Evolutionary conservation across 2,113 vertebrate species (phyloP).

Genomic region (Labeo catla): DNA sequence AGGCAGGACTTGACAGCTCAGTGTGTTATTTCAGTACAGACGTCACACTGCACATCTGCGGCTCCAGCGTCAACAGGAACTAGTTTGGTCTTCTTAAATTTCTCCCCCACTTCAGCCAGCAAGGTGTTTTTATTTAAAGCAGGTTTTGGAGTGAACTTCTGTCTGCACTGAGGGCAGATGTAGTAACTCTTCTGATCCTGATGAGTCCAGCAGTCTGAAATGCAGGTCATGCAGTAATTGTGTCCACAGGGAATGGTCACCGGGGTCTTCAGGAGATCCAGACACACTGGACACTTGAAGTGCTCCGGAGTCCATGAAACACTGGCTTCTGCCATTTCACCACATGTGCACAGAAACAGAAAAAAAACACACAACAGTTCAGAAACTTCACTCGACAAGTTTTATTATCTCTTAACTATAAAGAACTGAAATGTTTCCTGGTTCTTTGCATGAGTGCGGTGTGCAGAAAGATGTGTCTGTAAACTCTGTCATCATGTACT

Average conservation of each 20-base stretch:
- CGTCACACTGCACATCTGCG: neutral
- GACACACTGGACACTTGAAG: neutral
- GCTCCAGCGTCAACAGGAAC: no score
- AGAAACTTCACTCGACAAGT: neutral
- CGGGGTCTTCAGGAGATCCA: neutral
- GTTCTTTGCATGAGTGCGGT: neutral
- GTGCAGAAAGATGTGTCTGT: neutral
- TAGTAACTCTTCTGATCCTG: neutral
- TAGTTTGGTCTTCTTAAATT: neutral
- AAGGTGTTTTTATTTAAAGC: slow-evolving; percentile 6
- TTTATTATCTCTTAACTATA: neutral
- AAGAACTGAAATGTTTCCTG: neutral
- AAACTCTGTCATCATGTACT: neutral
- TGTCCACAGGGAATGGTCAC: slow-evolving; percentile 4
- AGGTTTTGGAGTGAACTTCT: neutral
- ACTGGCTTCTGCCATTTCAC: neutral
- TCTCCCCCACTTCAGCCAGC: neutral
- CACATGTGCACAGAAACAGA: neutral
- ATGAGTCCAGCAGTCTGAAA: slow-evolving; percentile 7
- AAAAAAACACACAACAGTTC: neutral
- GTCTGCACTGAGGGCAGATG: neutral
- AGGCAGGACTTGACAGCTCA: neutral
- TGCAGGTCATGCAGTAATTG: slow-evolving; percentile 3
- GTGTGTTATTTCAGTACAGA: neutral
- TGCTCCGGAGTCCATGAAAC: neutral